Evolutionary conservation across 2,888 invertebrate species (phyloP), one percentile per base, ranked within the genome.

Genomic region (Dromius quadrimaculatus): DNA sequence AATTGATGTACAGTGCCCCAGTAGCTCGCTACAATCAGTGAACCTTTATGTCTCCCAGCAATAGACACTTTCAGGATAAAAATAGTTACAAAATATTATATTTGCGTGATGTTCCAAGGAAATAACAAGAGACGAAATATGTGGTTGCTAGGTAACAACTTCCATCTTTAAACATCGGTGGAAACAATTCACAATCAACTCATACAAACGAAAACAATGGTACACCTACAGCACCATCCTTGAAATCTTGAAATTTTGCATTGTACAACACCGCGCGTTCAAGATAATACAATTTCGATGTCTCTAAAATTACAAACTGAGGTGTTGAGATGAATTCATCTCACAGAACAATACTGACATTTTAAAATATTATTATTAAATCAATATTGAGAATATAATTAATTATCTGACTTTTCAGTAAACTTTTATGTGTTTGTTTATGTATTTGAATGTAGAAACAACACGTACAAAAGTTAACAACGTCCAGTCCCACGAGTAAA

Each of bases 111-210:
- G 20, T 22, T 47, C 23, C 11, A 0, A 36, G 9, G 19, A 47
- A 47, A 47, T 22, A 47, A 11, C 59, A 36, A 36, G 36, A 59
- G 36, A 59, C 36, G 20, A 59, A 59, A 59, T 59, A 36, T 59
- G 19, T 11, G 20, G 59, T 59, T 59, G 59, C 34, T 36, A 59
- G 36, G 59, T 36, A 59, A 59, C 36, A 59, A 59, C 59, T 59
- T 59, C 20, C 36, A 59, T 59, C 59, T 34, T 59, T 59, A 59
- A 59, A 59, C 36, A 59, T 36, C 34, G 19, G 6, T 20, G 36
- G 59, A 59, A 36, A 59, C 36, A 36, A 59, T 59, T 59, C 50
- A 54, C 50, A 54, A 54, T 54, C 50, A 54, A 28, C 50, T 28
- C 50, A 54, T 13, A 54, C 50, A 28, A 28, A 23, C 22, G 47